Evolutionary conservation across 2,113 vertebrate species (phyloP), one percentile per base, ranked within the genome.

Genomic region (Scortum barcoo): DNA sequence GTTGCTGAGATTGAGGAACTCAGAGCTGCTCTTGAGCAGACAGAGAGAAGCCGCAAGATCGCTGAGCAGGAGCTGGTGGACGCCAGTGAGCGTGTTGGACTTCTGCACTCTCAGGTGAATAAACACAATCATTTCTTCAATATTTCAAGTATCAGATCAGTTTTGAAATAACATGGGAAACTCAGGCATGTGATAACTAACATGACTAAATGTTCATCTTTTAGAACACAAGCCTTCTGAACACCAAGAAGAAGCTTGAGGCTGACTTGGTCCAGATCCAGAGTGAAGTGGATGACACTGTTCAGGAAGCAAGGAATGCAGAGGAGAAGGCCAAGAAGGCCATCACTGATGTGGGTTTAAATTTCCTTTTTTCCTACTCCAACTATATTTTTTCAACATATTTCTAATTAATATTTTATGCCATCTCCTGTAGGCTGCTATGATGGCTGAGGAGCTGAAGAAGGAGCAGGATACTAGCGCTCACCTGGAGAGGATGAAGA

Each of bases 281-380:
- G n/a, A n/a, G n/a, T n/a, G n/a, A n/a, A n/a, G 92, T 93, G 14
- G 92, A 93, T 71, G 92, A 93, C 80, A 88, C 77, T 0, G 85
- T 93, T 83, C 91, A 92, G 83, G 92, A 93, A 91, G 89, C 92
- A 71, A 93, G 92, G 13, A 98, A 98, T 0, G 97, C 97, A 0
- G 97, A 98, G 84, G 97, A 98, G 42, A 99, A 99, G 93, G 97
- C 97, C 0, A 99, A 98, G 91, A 98, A 98, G 83, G 97, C 97
- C 20, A 97, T 98, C 90, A 98, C 96, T 0, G 97, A 98, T 89
- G 94, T 94, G 83, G 1, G 88, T 58, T 72, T 76, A 57, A 3
- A 19, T 44, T 26, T 60, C 0, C 19, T 4, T 63, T 36, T 2
- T 58, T 56, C 9, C 44, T n/a, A n/a, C 19, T 8, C 1, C 2